Percentiles rank a stretch among this genome's conserved stretches.
phyloP scores from a whole-genome alignment of 1,140 invertebrate genomes.

The Mamestra configurata region DNA sequence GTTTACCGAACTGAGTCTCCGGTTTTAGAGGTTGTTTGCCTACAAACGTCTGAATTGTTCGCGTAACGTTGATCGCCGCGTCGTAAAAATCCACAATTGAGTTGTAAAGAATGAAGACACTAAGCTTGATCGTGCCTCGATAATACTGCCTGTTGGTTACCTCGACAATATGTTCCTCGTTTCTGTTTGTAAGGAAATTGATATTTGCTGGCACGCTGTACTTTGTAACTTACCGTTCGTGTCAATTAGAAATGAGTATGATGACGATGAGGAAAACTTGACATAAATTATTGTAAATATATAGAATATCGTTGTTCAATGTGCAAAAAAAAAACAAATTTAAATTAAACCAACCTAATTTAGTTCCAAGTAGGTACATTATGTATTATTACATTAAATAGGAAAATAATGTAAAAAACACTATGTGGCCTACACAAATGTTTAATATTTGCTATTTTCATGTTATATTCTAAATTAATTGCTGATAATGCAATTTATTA shows the following conservation, averaged over 20 bases:
- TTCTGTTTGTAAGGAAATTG: constrained; percentile 22
- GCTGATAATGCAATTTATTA: background rate
- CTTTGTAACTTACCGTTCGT: background rate
- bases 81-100: constrained; percentile 50
- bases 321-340: background rate
- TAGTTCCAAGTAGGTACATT: background rate
- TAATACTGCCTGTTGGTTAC: background rate
- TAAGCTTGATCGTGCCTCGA: constrained; percentile 13
- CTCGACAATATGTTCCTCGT: background rate
- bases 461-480: background rate
- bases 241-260: background rate
- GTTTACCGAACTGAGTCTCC: constrained; percentile 55
- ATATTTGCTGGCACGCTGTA: background rate
- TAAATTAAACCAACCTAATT: too few relatives aligned
- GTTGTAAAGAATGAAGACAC: constrained; percentile 49
- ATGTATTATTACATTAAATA: background rate
- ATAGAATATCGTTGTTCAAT: background rate
- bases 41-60: constrained; percentile 53
- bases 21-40: constrained; percentile 58
- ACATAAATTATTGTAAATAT: too few relatives aligned
- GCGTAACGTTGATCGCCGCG: constrained; percentile 44
- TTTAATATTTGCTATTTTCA: background rate
- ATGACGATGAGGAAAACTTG: background rate
- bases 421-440: too few relatives aligned
- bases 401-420: too few relatives aligned